Conservation (phyloP, 2,888 invertebrate genomes). For the Drosophila pullipes region DNA sequence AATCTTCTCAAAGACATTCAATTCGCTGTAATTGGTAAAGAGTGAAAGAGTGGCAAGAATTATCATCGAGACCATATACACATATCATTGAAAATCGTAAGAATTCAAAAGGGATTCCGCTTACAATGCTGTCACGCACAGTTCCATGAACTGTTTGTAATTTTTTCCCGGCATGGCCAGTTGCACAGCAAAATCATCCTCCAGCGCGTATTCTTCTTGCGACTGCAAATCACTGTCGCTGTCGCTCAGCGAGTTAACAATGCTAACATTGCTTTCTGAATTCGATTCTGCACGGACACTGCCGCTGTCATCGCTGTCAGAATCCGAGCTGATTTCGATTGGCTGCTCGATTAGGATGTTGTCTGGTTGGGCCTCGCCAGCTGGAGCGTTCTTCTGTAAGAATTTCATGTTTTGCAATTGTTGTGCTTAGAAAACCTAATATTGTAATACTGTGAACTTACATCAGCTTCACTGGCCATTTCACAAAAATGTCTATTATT, state of each 20-base stretch:
- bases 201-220: constrained; percentile 11
- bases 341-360: constrained; percentile 44
- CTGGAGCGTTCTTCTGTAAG: constrained; percentile 34
- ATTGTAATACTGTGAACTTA: constrained; percentile 10
- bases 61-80: not conserved
- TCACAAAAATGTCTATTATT: constrained; percentile 1
- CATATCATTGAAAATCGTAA: not conserved
- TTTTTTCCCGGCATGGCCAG: constrained; percentile 23
- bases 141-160: constrained; percentile 35
- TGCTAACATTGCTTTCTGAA: constrained; percentile 20
- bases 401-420: not conserved
- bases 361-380: constrained; percentile 23
- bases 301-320: constrained; percentile 20
- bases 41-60: not conserved
- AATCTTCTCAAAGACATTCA: constrained; percentile 47
- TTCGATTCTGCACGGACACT: constrained; percentile 6
- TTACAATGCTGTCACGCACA: constrained; percentile 54
- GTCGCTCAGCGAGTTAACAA: constrained; percentile 23
- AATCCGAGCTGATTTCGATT: constrained; percentile 53
- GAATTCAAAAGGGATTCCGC: not conserved
- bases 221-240: constrained; percentile 23
- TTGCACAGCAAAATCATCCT: constrained; percentile 27
- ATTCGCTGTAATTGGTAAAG: constrained; percentile 29
- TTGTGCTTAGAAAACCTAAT: not conserved
- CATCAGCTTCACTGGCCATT: constrained; percentile 49